Conservation (phyloP, 2,888 invertebrate genomes). For the Lumbricus terrestris region DNA sequence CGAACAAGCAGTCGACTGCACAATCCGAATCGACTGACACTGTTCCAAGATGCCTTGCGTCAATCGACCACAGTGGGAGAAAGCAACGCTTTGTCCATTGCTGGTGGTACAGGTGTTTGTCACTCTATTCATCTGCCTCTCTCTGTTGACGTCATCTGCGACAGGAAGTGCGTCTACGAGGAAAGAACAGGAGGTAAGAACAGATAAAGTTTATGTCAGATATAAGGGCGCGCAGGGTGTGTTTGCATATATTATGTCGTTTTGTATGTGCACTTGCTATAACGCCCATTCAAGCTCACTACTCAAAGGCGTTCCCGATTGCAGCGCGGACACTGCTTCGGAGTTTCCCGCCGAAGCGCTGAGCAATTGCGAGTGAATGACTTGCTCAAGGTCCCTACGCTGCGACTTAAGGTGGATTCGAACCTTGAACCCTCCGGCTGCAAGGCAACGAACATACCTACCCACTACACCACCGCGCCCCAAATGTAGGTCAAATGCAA, state of each 20-base stretch:
- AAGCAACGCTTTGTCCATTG: not conserved
- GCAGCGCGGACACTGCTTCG: too few relatives aligned
- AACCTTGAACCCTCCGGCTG: too few relatives aligned
- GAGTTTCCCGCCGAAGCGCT: too few relatives aligned
- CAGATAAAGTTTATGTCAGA: not conserved
- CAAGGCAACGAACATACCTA: too few relatives aligned
- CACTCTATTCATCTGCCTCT: not conserved
- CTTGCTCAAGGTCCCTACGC: too few relatives aligned
- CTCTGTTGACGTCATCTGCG: not conserved
- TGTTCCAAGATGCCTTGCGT: not conserved
- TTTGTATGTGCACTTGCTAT: too few relatives aligned
- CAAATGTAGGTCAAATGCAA: not conserved
- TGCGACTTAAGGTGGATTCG: too few relatives aligned
- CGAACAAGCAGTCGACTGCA: not conserved
- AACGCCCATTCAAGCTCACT: too few relatives aligned
- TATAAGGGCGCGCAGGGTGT: not conserved
- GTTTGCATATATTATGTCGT: too few relatives aligned
- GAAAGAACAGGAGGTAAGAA: not conserved
- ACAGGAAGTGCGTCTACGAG: not conserved
- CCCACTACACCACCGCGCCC: too few relatives aligned
- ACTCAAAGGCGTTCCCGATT: too few relatives aligned
- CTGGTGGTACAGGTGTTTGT: not conserved
- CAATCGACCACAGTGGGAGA: not conserved
- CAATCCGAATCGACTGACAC: not conserved
- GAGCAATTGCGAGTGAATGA: too few relatives aligned